Base-by-base conservation (phyloP, 2,797 vertebrate species). In the Tangara arthus region DNA sequence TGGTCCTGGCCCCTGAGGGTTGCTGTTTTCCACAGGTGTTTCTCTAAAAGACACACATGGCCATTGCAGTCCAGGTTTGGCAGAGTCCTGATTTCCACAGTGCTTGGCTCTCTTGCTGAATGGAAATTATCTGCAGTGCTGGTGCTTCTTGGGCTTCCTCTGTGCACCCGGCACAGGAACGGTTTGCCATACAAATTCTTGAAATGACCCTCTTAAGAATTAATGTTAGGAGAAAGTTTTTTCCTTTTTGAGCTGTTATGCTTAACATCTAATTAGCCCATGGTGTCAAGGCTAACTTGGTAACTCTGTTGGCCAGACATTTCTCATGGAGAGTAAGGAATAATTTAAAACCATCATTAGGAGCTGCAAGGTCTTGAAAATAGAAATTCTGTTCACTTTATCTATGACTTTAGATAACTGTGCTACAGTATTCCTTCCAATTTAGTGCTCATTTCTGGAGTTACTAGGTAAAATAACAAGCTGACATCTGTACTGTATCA, bases 281-380 rank as follows among this genome's bases (percentile, higher is more conserved):
- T 1, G 1, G 44, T 69, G 46, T 90, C 69, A 79, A 68, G 66
- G 75, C 90, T 71, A 84, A 56, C 35, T 6, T 15, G 55, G 3
- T 68, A 72, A 77, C 89, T 81, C 71, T 42, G 21, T 35, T 73
- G 57, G 64, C 34, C 83, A 92, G 83, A 56, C 26, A 37, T 59
- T 93, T 90, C 77, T 91, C 56, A 30, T 27, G 49, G 84, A 49
- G 28, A 66, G 26, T 50, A 59, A 82, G 68, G 57, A 71, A 87
- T 91, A 71, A 92, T 93, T 94, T 92, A 15, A 93, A 94, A 77
- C 7, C 16, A 46, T 84, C 75, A 50, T 90, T 95, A 82, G 37
- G 53, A 90, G 30, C 64, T 84, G 37, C 41, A n/a, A 73, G 64
- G 60, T 80, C 68, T 73, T 71, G 60, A 94, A 94, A 82, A 82